A percentile compares a stretch with the other conserved stretches of the same genome.
Evolutionary conservation across 1,140 invertebrate genomes (phyloP).

Genomic region (Colletes gigas): DNA sequence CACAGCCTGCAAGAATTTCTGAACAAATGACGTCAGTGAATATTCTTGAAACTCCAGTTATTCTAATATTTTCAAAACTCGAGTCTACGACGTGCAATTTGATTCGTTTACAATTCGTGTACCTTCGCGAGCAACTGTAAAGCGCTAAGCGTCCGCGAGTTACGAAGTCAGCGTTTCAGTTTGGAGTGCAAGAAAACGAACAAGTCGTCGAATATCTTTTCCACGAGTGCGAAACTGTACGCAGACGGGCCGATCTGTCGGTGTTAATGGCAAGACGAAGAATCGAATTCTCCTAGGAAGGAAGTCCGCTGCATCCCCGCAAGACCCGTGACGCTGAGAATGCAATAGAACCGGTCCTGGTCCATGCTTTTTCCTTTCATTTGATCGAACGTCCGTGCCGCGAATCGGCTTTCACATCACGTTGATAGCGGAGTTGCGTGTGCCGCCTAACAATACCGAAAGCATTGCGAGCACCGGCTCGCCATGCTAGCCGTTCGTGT

Average conservation of each 20-base stretch:
- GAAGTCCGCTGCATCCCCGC: not conserved
- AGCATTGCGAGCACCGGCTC: not conserved
- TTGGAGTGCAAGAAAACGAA: no score
- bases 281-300: constrained; percentile 2
- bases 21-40: no score
- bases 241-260: not conserved
- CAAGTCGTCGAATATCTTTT: no score
- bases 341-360: constrained; percentile 33
- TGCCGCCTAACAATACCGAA: constrained; percentile 50
- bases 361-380: constrained; percentile 41
- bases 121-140: no score
- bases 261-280: constrained; percentile 3
- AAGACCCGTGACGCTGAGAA: constrained; percentile 8
- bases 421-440: constrained; percentile 54
- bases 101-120: no score
- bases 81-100: no score
- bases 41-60: no score
- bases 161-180: no score
- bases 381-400: constrained; percentile 35
- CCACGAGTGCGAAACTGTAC: no score
- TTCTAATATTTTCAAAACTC: no score
- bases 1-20: no score
- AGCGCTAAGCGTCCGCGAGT: no score
- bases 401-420: constrained; percentile 60
- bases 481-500: constrained; percentile 15